Base-by-base conservation (phyloP, 2,797 vertebrate genomes). In the Xenopus petersii region DNA sequence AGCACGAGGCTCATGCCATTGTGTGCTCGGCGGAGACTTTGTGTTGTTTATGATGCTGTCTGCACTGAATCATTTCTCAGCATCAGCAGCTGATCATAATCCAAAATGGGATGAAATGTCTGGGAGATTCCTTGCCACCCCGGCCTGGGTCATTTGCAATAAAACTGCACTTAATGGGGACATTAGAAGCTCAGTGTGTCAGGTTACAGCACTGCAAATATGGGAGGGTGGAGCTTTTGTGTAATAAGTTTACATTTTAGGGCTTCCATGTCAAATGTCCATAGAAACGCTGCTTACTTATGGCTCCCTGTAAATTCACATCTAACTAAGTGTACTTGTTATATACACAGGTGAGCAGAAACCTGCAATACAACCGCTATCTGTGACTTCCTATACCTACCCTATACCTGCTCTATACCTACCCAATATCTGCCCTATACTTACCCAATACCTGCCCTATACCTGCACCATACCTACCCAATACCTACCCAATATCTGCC, bases 61-160 rank as follows among this genome's bases (percentile, higher is more conserved):
- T 89, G 81, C 87, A 92, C 96, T 97, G 96, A 96, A 96, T 98
- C 95, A 97, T 91, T 93, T 89, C 88, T 91, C 87, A 88, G 77
- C 92, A 96, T 94, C 91, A 91, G 91, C 86, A 87, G 93, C 89
- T 88, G 87, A 88, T 91, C 93, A 91, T 91, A 87, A 90, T 90
- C 90, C 86, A 88, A 88, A 88, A 88, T 82, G 82, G 88, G 87
- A 86, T 90, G 87, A 86, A 84, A 78, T 63, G 74, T 80, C 76
- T 79, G n/a, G 63, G 51, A 77, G 66, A 64, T 72, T 72, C 64
- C 30, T 15, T 79, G 74, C 64, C 5, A 79, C 78, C 71, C 63
- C 61, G 68, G 74, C 58, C 81, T 42, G 75, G 17, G 54, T 60
- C 42, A 71, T 64, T 58, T 64, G 68, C 75, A 58, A 61, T 56